Percentiles rank a stretch among this genome's conserved stretches.
These are phyloP conservation scores for Embidobia sp. DNA, from an alignment of 2,888 invertebrate species.

Conservation along the genomic window DNA sequence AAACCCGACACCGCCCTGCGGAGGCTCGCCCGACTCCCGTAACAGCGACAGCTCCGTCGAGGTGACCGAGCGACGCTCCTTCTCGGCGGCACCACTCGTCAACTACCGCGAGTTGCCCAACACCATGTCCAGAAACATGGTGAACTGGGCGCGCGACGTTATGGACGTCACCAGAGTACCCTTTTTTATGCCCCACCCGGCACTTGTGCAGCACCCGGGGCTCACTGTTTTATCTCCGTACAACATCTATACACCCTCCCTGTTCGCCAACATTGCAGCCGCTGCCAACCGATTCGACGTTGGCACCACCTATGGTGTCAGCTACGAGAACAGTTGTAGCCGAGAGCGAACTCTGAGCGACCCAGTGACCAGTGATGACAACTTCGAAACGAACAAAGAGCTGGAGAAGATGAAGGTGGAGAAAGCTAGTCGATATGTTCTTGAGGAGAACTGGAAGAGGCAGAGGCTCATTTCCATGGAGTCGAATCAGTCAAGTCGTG, in stretches of 20 bases:
- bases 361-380: conserved; percentile 18
- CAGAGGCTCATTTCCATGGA: conserved; percentile 82
- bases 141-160: conserved; percentile 69
- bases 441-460: conserved; percentile 89
- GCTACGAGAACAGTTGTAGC: conserved; percentile 40
- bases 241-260: conserved; percentile 81
- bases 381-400: conserved; percentile 43
- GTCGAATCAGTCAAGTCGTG: too few species aligned
- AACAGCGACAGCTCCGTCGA: conserved; percentile 91
- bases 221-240: conserved; percentile 85
- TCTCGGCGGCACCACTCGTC: conserved; percentile 75
- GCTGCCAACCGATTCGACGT: not conserved
- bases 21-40: conserved; percentile 91
- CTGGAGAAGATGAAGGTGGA: not conserved
- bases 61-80: conserved; percentile 85
- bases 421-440: conserved; percentile 88
- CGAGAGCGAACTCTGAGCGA: conserved; percentile 21
- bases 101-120: conserved; percentile 80
- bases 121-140: conserved; percentile 74
- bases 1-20: conserved; percentile 87
- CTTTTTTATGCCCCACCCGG: conserved; percentile 72
- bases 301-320: not conserved
- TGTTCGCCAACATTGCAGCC: conserved; percentile 20
- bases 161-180: conserved; percentile 70
- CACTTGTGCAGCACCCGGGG: conserved; percentile 84